Evolutionary conservation across 1,140 invertebrate species (phyloP), one percentile per base, ranked within the genome.

Genomic region (Papilio xuthus): DNA sequence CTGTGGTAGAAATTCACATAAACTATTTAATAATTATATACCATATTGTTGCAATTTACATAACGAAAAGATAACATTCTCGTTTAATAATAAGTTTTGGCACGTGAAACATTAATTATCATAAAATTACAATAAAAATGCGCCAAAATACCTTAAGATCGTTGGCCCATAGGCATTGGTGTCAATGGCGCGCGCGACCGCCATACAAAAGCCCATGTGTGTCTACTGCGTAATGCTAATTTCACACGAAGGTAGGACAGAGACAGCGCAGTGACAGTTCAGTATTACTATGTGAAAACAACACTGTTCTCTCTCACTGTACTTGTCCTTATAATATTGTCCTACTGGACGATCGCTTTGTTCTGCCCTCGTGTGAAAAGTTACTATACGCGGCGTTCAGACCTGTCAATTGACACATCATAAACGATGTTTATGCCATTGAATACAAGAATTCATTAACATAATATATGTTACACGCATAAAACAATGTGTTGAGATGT

Each of bases 171-270:
- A 70, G 42, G 15, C 28, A 78, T 63, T 26, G 63, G 75, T 80
- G 82, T 81, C 82, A 82, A 82, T 83, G 80, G 77, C 80, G 81
- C 50, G 63, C 80, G 70, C 71, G 37, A 50, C 67, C 77, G 69
- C 60, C 70, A 32, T 69, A 78, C 23, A 80, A 63, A 81, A 79
- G 74, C 23, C 63, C 77, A 79, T 63, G 42, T 44, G 70, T 74
- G 53, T 80, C 50, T 20, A 53, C 50, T 53, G 18, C 50, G 18
- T 53, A 53, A 53, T 53, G 13, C 4, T 18, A 53, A 6, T 53
- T 53, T 53, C 50, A 53, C 50, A 53, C n/a, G n/a, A 53, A 9
- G n/a, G 50, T 1, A 10, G 18, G 10, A 53, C 15, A 50, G 50
- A 53, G 18, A n/a, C 18, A 53, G 15, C 18, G 4, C 50, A 20